Percentiles rank a stretch among this genome's conserved stretches.
Evolutionary conservation across 2,113 vertebrate genomes (phyloP).

Genomic region (Carettochelys insculpta): DNA sequence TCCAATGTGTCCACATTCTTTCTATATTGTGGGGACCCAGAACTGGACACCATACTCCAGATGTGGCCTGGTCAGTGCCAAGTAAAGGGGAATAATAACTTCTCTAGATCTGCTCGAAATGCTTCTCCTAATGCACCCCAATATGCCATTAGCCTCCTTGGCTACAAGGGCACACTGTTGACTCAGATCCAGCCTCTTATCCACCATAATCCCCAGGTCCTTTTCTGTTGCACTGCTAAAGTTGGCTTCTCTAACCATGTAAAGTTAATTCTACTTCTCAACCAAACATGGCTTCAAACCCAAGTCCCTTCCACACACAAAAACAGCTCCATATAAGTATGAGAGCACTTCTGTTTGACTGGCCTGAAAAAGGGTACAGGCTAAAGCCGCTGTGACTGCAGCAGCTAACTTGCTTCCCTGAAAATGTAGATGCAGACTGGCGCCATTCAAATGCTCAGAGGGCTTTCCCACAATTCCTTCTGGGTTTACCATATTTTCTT

Average conservation of each 20-base stretch:
- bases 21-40: too few species aligned
- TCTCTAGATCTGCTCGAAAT: too few species aligned
- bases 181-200: too few species aligned
- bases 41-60: too few species aligned
- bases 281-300: fast-evolving
- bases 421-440: too few species aligned
- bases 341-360: background rate
- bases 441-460: background rate
- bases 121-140: too few species aligned
- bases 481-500: background rate
- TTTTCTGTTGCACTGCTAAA: background rate
- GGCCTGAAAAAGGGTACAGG: background rate
- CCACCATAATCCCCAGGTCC: background rate
- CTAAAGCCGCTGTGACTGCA: background rate
- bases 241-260: background rate
- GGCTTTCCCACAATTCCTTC: background rate
- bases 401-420: too few species aligned
- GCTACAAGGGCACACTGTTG: too few species aligned
- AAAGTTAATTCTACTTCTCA: background rate
- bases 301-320: background rate
- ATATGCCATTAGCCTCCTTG: too few species aligned
- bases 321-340: background rate
- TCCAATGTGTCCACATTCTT: too few species aligned
- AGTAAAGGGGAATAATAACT: too few species aligned
- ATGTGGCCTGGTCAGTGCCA: too few species aligned